Conservation (phyloP, 2,113 vertebrate species). For the Neolamprologus tretocephalus region DNA sequence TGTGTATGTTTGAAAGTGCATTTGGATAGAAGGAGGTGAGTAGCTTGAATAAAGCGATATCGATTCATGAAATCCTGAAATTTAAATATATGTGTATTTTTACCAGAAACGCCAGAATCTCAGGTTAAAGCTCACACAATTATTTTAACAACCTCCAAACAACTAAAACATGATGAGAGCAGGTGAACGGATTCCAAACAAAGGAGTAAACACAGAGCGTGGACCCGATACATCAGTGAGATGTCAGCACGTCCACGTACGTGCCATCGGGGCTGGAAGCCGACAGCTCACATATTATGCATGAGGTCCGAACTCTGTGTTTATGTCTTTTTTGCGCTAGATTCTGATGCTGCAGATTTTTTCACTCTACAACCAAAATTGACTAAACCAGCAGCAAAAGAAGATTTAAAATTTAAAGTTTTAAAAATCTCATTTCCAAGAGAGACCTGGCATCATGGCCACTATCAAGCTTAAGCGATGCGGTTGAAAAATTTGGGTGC, state of each 20-base stretch:
- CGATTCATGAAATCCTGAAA: neutral
- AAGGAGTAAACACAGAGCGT: too few relatives aligned
- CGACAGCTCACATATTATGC: neutral
- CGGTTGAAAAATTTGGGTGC: neutral
- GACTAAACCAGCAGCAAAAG: too few relatives aligned
- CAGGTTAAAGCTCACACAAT: neutral
- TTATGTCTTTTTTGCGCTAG: too few relatives aligned
- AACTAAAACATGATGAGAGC: too few relatives aligned
- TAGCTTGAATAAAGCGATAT: neutral
- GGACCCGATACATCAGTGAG: neutral
- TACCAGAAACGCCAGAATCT: neutral
- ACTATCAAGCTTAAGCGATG: too few relatives aligned
- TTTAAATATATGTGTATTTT: neutral
- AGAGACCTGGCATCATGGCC: too few relatives aligned
- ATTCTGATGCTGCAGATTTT: too few relatives aligned
- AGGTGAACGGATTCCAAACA: too few relatives aligned
- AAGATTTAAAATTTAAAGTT: too few relatives aligned
- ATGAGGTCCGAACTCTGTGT: neutral
- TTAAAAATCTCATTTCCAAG: too few relatives aligned
- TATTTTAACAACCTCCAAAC: neutral
- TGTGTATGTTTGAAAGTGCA: neutral
- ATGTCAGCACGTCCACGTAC: neutral
- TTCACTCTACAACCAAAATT: too few relatives aligned
- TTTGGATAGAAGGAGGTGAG: neutral
- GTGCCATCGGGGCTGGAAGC: too few relatives aligned